These are phyloP conservation scores for Gallirallus australis DNA, from an alignment of 2,797 vertebrate species.

Conservation along the genomic window DNA sequence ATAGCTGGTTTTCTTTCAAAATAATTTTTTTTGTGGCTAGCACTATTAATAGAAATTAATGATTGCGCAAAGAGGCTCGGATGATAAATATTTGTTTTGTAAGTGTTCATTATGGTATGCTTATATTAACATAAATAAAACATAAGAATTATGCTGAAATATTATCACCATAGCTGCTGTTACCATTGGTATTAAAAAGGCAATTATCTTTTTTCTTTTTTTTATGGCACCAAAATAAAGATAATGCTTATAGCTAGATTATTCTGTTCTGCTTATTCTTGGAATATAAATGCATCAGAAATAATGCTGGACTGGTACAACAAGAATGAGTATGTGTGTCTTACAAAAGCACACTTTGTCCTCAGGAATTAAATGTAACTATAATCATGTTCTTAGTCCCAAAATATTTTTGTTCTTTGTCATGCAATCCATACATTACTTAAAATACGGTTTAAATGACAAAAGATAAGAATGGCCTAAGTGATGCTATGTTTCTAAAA, in stretches of 20 bases:
- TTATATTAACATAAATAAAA: background rate
- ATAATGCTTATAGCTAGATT: background rate
- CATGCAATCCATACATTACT: background rate
- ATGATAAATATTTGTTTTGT: background rate
- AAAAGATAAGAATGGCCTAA: background rate
- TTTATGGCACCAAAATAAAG: background rate
- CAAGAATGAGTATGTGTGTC: background rate
- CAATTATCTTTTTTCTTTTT: background rate
- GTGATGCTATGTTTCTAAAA: background rate
- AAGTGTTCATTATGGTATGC: background rate
- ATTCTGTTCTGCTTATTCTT: background rate
- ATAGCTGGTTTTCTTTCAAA: background rate
- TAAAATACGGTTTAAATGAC: background rate
- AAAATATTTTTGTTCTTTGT: background rate
- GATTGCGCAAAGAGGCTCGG: background rate
- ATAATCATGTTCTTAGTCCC: background rate
- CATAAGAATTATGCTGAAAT: background rate
- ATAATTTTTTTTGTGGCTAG: background rate
- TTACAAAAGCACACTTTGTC: background rate
- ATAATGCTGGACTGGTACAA: background rate
- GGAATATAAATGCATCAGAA: background rate
- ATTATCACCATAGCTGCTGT: background rate
- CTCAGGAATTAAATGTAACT: background rate
- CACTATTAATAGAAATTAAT: conserved; percentile 1
- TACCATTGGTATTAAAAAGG: background rate